Conservation (phyloP, 2,797 vertebrate genomes). For the Corythornis leucogaster region DNA sequence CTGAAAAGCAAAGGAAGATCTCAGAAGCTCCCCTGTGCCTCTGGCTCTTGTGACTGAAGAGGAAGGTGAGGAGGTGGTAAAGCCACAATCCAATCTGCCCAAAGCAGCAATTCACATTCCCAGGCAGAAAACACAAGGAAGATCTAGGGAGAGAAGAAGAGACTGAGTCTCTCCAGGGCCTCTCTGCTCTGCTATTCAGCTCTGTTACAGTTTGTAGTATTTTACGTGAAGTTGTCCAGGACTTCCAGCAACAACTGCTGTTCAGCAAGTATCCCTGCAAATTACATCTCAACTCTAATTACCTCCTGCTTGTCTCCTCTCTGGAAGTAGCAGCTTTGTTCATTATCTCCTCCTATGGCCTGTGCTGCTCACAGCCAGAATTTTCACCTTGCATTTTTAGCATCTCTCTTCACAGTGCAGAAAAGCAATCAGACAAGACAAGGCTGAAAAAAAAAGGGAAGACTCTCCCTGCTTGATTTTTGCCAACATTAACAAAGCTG, state of each 20-base stretch:
- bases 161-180: background rate
- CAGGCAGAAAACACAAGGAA: background rate
- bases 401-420: background rate
- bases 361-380: background rate
- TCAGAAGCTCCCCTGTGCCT: background rate
- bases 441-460: background rate
- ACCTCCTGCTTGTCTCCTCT: background rate
- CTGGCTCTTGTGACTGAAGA: background rate
- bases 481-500: background rate
- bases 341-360: background rate
- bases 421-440: background rate
- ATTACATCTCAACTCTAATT: background rate
- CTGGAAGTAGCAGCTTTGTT: background rate
- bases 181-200: background rate
- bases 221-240: background rate
- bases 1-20: background rate
- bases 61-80: background rate
- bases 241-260: slow-evolving; percentile 1
- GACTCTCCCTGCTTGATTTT: background rate
- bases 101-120: background rate
- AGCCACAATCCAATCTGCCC: background rate
- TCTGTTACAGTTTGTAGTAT: background rate
- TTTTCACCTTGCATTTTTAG: background rate
- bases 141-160: background rate
- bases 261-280: background rate